phyloP scores from a whole-genome alignment of 2,113 vertebrate genomes.

The Aviceda subcristata region DNA sequence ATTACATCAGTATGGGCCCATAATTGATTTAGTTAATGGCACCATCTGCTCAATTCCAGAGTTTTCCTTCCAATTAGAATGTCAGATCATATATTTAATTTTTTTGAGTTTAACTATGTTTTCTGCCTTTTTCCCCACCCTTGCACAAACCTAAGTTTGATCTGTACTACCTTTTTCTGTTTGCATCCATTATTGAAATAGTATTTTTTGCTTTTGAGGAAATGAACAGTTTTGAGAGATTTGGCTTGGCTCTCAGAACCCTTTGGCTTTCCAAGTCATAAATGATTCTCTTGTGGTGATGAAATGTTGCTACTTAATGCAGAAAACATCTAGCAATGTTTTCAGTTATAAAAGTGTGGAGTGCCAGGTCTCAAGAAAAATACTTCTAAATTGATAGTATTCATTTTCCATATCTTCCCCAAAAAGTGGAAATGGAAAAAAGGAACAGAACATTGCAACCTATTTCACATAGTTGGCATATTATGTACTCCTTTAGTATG shows the following conservation, averaged over 20 bases:
- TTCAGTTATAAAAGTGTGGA: background rate
- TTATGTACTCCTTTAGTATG: background rate
- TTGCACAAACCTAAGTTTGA: background rate
- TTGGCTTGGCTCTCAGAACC: background rate
- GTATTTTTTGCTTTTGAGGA: background rate
- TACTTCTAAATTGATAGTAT: background rate
- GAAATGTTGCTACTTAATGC: background rate
- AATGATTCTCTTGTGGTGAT: background rate
- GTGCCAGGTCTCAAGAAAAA: background rate
- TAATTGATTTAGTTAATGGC: slow-evolving; percentile 27
- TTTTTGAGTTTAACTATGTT: background rate
- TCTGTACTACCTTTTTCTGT: background rate
- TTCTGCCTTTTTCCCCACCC: background rate
- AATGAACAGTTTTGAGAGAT: background rate
- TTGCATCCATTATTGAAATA: background rate
- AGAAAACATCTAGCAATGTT: background rate
- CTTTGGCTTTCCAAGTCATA: background rate
- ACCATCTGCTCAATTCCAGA: slow-evolving; percentile 39
- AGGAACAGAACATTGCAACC: background rate
- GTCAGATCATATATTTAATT: background rate
- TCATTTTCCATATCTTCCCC: background rate
- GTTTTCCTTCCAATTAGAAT: background rate
- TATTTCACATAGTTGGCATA: background rate
- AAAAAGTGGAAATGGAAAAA: background rate
- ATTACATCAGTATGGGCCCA: background rate